These are phyloP conservation scores for Calidris pygmaea DNA, from an alignment of 2,113 vertebrate species.

Conservation along the genomic window DNA sequence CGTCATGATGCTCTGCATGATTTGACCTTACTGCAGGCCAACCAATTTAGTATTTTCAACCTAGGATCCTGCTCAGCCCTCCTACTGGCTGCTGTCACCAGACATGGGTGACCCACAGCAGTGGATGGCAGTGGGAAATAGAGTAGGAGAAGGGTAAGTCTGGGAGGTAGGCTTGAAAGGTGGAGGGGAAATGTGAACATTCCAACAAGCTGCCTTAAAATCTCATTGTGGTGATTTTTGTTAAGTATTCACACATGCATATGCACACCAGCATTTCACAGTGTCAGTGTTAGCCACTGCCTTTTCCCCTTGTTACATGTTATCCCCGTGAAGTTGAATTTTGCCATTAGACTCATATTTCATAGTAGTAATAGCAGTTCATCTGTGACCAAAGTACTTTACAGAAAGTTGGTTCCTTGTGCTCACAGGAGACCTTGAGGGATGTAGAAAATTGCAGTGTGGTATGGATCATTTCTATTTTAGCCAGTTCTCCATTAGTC, in stretches of 20 bases:
- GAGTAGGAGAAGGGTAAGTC: neutral
- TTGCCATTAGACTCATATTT: neutral
- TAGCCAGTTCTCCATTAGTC: neutral
- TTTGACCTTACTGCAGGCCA: neutral
- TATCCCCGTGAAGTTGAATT: neutral
- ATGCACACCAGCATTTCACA: slow-evolving; percentile 40
- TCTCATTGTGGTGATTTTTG: neutral
- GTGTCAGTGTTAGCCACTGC: neutral
- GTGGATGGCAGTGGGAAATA: neutral
- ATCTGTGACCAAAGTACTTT: neutral
- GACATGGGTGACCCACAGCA: neutral
- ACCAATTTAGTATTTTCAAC: neutral
- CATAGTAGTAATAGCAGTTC: neutral
- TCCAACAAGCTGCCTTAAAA: neutral
- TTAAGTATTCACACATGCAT: neutral
- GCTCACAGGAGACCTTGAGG: neutral
- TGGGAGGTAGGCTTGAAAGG: neutral
- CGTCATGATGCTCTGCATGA: neutral
- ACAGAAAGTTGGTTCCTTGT: neutral
- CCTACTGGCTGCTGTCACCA: rapidly evolving
- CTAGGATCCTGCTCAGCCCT: neutral
- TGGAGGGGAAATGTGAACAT: neutral
- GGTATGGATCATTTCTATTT: neutral
- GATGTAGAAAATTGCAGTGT: neutral
- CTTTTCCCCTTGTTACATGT: neutral